These are phyloP conservation scores for Manduca sexta DNA, from an alignment of 1,140 invertebrate genomes.

Conservation along the genomic window DNA sequence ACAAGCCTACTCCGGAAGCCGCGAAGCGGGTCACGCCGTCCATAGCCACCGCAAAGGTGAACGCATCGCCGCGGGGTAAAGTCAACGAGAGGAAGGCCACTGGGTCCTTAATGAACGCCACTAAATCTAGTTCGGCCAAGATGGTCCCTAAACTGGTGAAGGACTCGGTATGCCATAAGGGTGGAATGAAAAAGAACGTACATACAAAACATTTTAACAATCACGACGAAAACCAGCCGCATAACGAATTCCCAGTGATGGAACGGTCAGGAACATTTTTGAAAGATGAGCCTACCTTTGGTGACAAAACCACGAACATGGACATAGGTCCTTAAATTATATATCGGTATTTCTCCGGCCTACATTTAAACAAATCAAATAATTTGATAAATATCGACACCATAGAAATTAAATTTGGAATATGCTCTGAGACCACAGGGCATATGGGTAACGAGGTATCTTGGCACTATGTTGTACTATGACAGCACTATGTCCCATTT, in stretches of 20 bases:
- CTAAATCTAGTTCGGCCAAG: conserved; percentile 58
- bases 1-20: background rate
- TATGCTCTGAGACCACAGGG: too few species aligned
- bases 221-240: conserved; percentile 14
- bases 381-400: too few species aligned
- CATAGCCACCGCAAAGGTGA: background rate
- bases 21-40: background rate
- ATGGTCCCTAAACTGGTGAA: conserved; percentile 43
- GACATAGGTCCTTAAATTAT: conserved; percentile 20
- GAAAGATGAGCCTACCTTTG: conserved; percentile 77
- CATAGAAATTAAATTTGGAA: too few species aligned
- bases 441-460: too few species aligned
- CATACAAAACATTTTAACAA: background rate
- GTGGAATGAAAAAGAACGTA: background rate
- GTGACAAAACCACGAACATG: conserved; percentile 34
- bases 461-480: too few species aligned
- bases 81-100: conserved; percentile 20
- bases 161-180: conserved; percentile 8
- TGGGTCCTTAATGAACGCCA: conserved; percentile 51
- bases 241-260: conserved; percentile 50
- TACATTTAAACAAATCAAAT: too few species aligned
- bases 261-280: conserved; percentile 81
- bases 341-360: too few species aligned
- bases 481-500: too few species aligned
- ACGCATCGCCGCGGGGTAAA: background rate